Percentiles rank a stretch among this genome's conserved stretches.
Conservation (phyloP, 2,113 vertebrate species). For the Upupa epops region DNA sequence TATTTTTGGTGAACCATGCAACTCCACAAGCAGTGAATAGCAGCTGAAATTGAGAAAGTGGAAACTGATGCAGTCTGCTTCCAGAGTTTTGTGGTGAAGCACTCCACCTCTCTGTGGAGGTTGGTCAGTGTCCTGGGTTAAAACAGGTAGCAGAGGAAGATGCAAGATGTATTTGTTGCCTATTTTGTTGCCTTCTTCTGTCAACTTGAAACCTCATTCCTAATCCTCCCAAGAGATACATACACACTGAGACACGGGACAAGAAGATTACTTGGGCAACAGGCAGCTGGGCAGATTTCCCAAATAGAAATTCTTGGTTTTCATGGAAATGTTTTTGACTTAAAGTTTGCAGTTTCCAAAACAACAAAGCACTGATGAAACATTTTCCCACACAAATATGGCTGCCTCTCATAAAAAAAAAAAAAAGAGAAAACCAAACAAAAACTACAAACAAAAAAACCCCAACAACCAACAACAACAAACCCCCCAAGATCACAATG, state of each 20-base stretch:
- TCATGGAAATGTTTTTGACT: slow-evolving; percentile 4
- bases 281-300: neutral
- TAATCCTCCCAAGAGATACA: neutral
- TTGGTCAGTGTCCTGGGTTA: no score
- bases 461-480: no score
- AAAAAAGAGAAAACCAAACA: no score
- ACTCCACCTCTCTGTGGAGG: neutral
- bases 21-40: neutral
- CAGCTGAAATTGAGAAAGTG: neutral
- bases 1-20: neutral
- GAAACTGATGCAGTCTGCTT: neutral
- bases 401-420: no score
- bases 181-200: neutral
- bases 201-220: neutral
- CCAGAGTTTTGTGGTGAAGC: neutral
- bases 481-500: neutral
- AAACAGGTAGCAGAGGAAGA: neutral
- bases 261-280: neutral
- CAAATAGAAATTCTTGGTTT: neutral
- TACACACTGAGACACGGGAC: neutral
- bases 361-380: neutral
- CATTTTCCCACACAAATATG: neutral
- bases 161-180: neutral
- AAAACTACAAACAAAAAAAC: no score
- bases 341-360: slow-evolving; percentile 34